These are phyloP conservation scores for Lamprotornis superbus DNA, from an alignment of 2,113 vertebrate genomes.

Conservation along the genomic window DNA sequence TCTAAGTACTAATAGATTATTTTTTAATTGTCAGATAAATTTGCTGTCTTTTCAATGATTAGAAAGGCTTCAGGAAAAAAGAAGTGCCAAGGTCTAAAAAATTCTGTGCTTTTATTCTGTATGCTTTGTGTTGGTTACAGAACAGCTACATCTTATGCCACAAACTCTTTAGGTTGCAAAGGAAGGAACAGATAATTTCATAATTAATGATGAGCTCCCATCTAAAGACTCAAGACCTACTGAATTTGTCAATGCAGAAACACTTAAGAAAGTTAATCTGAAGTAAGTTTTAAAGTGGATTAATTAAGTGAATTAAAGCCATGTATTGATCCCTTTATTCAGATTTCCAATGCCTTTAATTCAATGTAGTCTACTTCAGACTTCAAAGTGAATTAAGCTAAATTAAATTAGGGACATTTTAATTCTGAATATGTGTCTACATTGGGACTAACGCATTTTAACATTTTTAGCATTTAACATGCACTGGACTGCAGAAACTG, in stretches of 20 bases:
- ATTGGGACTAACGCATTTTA: neutral
- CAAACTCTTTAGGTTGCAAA: neutral
- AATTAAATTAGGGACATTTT: neutral
- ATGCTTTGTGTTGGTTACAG: neutral
- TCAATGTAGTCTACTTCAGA: neutral
- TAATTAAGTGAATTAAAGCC: neutral
- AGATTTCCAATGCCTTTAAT: neutral
- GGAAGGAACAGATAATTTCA: neutral
- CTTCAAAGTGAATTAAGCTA: neutral
- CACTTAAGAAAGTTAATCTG: neutral
- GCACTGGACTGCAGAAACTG: neutral
- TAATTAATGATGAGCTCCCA: neutral
- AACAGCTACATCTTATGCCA: neutral
- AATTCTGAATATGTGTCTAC: neutral
- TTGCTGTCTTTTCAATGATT: neutral
- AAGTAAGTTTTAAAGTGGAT: conserved; percentile 1
- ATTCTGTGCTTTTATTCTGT: neutral
- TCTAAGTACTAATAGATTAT: neutral
- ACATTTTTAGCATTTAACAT: neutral
- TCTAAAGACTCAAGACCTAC: neutral
- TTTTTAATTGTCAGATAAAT: neutral
- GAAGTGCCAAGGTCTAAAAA: neutral
- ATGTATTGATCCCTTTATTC: neutral
- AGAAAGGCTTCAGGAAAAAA: neutral
- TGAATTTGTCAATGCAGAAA: neutral